These are phyloP conservation scores for Pachyseris speciosa DNA, from an alignment of 64 coral and sea anemone species.

Conservation along the genomic window DNA sequence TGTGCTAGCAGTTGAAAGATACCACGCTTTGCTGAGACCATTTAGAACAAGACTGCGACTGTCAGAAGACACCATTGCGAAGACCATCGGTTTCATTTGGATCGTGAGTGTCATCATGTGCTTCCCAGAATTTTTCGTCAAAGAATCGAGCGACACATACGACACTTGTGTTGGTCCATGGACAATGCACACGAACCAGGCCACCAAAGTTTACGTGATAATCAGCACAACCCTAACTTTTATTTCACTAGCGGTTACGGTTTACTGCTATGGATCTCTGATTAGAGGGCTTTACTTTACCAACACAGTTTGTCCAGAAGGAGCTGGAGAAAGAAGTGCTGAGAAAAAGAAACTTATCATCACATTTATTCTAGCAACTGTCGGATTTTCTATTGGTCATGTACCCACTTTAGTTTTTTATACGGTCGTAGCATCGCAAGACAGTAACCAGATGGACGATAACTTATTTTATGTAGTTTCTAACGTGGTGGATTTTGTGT, in stretches of 20 bases:
- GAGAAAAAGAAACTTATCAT: no score
- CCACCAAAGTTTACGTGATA: neutral
- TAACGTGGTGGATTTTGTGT: neutral
- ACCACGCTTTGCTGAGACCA: no score
- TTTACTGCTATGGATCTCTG: constrained; percentile 22
- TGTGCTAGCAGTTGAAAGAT: no score
- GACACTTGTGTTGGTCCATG: no score
- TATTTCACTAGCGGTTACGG: neutral
- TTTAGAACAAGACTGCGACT: neutral
- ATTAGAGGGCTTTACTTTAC: constrained; percentile 53
- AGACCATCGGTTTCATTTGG: neutral
- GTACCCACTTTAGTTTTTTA: neutral
- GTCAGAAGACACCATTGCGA: neutral
- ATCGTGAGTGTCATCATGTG: neutral
- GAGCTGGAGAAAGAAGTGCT: neutral
- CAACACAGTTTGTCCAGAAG: constrained; percentile 26
- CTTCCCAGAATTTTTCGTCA: neutral
- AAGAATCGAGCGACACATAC: neutral
- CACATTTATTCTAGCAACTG: no score
- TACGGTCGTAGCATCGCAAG: neutral
- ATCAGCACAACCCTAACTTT: neutral
- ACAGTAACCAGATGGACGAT: neutral
- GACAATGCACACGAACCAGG: neutral
- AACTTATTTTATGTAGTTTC: neutral
- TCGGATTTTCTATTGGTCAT: neutral